Evolutionary conservation across 2,797 vertebrate species (phyloP).

Genomic region (Sphenopsis melanotis): DNA sequence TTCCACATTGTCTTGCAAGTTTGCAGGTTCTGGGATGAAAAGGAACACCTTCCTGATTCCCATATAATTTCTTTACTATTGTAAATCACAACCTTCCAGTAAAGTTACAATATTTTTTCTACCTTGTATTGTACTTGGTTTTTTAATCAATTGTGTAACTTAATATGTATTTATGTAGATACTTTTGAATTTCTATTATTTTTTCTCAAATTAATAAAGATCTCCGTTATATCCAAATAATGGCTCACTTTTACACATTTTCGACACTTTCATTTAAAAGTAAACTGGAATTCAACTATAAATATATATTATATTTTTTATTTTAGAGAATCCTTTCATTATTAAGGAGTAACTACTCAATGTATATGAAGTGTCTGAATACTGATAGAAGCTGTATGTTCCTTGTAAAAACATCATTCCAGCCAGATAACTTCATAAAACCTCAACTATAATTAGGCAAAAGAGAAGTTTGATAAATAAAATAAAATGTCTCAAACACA

Average conservation of each 20-base stretch:
- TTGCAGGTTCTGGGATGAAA: background rate
- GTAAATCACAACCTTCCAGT: background rate
- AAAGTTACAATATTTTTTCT: background rate
- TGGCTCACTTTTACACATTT: background rate
- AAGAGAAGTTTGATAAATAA: background rate
- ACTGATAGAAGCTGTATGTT: background rate
- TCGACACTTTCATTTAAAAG: background rate
- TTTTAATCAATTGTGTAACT: background rate
- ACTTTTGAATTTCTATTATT: background rate
- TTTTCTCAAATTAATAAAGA: background rate
- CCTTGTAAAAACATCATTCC: background rate
- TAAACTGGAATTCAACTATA: background rate
- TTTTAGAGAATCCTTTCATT: background rate
- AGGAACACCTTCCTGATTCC: background rate
- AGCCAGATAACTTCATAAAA: background rate
- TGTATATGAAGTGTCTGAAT: background rate
- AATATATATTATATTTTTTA: background rate
- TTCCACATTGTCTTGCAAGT: background rate
- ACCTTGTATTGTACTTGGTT: background rate
- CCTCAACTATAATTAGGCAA: background rate
- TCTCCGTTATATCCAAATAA: background rate
- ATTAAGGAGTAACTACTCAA: background rate
- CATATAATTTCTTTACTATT: background rate
- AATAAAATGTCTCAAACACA: background rate
- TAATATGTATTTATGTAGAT: background rate